These are phyloP conservation scores for Thaumatotibia leucotreta DNA, from an alignment of 1,140 invertebrate genomes.

Conservation along the genomic window DNA sequence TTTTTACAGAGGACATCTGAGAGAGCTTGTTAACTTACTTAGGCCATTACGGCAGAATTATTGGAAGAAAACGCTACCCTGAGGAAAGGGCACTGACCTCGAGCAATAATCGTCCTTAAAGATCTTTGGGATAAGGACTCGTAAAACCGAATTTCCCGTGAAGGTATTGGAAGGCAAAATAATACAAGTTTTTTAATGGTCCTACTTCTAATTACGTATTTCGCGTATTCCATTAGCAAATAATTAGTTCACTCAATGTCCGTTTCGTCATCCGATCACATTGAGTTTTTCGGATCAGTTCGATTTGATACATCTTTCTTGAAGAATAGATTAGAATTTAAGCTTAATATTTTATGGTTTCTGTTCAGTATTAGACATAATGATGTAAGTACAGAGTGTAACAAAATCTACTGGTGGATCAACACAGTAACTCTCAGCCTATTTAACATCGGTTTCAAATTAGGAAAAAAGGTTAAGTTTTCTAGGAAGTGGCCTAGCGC, in stretches of 20 bases:
- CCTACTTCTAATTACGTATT: slow-evolving; percentile 29
- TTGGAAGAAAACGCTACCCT: slow-evolving; percentile 43
- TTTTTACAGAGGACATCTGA: slow-evolving; percentile 32
- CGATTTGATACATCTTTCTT: no score
- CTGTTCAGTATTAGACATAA: no score
- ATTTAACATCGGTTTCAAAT: no score
- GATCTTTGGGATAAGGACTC: background rate
- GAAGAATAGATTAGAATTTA: no score
- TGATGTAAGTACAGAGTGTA: no score
- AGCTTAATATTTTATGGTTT: no score
- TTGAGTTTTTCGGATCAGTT: background rate
- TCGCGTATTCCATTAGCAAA: slow-evolving; percentile 30
- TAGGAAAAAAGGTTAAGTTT: no score
- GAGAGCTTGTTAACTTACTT: slow-evolving; percentile 53
- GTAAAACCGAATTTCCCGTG: slow-evolving; percentile 8
- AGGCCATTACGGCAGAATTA: slow-evolving; percentile 46
- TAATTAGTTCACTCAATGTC: slow-evolving; percentile 25
- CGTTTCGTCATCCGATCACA: background rate
- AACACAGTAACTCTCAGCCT: no score
- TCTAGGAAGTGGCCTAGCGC: no score
- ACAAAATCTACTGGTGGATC: no score
- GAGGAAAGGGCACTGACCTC: background rate
- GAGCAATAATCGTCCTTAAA: background rate
- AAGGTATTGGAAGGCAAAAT: slow-evolving; percentile 21
- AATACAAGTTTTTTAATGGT: slow-evolving; percentile 29